phyloP scores from a whole-genome alignment of 2,113 vertebrate genomes.

The Xyrauchen texanus region DNA sequence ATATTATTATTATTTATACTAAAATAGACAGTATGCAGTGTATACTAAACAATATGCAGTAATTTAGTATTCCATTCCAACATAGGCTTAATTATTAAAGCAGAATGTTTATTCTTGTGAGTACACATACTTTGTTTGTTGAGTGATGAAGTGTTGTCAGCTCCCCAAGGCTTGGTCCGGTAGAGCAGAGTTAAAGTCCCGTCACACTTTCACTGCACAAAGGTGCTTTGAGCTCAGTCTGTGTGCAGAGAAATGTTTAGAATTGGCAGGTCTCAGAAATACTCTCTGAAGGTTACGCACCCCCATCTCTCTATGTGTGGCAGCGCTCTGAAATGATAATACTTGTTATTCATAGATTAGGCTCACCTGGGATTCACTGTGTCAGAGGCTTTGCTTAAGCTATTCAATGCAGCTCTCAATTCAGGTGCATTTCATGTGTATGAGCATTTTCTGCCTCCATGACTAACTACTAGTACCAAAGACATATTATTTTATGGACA shows the following conservation, averaged over 20 bases:
- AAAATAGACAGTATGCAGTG: background rate
- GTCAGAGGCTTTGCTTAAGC: conserved; percentile 14
- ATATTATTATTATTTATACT: too few relatives aligned
- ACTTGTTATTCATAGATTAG: conserved; percentile 22
- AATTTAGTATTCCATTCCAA: background rate
- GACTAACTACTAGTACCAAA: background rate
- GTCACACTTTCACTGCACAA: background rate
- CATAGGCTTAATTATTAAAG: background rate
- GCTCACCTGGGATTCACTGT: conserved; percentile 20
- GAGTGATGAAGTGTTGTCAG: background rate
- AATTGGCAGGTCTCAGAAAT: conserved; percentile 24
- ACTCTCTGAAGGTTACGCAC: conserved; percentile 6
- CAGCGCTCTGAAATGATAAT: conserved; percentile 41
- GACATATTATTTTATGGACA: too few relatives aligned
- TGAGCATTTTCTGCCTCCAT: background rate
- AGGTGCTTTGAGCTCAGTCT: conserved; percentile 30
- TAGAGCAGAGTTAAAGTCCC: background rate
- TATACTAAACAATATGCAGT: background rate
- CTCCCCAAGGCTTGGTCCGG: background rate
- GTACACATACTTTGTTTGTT: background rate
- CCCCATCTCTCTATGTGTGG: conserved; percentile 3
- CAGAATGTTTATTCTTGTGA: conserved; percentile 6
- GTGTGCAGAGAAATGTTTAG: conserved; percentile 9
- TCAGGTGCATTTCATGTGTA: conserved; percentile 1
- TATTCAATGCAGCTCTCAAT: background rate